These are phyloP conservation scores for Rhorus exstirpatorius DNA, from an alignment of 2,888 invertebrate genomes.

Conservation along the genomic window DNA sequence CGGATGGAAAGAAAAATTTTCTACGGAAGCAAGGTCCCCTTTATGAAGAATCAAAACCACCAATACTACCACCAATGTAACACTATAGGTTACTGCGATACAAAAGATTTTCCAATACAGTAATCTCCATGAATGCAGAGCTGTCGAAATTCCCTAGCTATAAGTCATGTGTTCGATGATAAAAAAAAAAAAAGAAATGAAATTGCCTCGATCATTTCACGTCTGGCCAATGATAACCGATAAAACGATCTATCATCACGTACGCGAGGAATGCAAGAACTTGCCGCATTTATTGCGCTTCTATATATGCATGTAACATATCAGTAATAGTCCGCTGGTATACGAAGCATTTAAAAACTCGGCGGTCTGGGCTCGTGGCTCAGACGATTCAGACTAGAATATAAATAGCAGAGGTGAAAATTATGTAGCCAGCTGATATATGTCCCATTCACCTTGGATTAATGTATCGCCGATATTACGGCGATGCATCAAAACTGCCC, in stretches of 20 bases:
- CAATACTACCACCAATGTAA: conserved; percentile 13
- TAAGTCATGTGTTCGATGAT: conserved; percentile 19
- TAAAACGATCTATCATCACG: conserved; percentile 57
- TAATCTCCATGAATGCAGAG: conserved; percentile 5
- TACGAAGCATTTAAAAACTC: conserved; percentile 66
- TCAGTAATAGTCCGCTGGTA: conserved; percentile 1
- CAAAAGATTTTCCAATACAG: background rate
- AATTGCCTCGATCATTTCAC: conserved; percentile 53
- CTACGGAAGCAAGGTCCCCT: background rate
- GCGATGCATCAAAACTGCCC: conserved; percentile 81
- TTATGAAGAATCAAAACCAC: conserved; percentile 4
- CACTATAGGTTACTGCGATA: too few species aligned
- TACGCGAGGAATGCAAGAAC: background rate
- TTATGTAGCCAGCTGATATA: conserved; percentile 80
- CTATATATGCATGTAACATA: conserved; percentile 6
- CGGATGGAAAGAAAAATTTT: too few species aligned
- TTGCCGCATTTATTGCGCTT: background rate
- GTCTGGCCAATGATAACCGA: conserved; percentile 29
- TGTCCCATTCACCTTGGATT: conserved; percentile 81
- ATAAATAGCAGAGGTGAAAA: conserved; percentile 77
- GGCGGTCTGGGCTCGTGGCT: conserved; percentile 48
- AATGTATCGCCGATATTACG: conserved; percentile 83
- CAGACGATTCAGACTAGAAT: conserved; percentile 62
- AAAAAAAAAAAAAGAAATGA: conserved; percentile 26
- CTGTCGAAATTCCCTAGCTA: conserved; percentile 15